Evolutionary conservation across 1,140 invertebrate genomes (phyloP).

Genomic region (Cydia splendana): DNA sequence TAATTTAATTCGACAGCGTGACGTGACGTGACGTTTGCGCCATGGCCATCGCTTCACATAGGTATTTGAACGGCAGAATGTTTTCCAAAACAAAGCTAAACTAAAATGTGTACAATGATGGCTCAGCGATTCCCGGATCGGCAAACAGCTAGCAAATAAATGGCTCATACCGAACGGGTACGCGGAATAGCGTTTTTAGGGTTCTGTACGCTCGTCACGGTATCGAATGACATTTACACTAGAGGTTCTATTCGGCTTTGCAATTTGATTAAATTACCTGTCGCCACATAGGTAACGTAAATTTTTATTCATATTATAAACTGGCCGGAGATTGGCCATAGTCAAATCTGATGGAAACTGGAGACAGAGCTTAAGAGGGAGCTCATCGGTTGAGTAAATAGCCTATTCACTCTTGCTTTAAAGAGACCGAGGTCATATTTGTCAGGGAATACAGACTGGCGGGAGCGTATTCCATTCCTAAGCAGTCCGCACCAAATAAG

Average conservation of each 20-base stretch:
- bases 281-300: not conserved
- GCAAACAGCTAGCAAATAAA: constrained; percentile 23
- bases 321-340: too few species aligned
- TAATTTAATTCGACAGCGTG: too few species aligned
- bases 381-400: too few species aligned
- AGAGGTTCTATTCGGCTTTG: not conserved
- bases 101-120: not conserved
- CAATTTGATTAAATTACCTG: not conserved
- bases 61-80: not conserved
- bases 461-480: too few species aligned
- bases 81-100: constrained; percentile 17
- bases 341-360: too few species aligned
- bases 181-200: constrained; percentile 2
- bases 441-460: too few species aligned
- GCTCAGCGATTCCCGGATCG: constrained; percentile 24
- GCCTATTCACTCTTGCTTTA: too few species aligned
- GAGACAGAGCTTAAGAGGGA: too few species aligned
- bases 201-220: not conserved
- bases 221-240: not conserved
- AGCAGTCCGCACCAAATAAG: too few species aligned
- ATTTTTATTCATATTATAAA: too few species aligned
- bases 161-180: constrained; percentile 8
- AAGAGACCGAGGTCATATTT: too few species aligned
- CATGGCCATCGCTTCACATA: not conserved
- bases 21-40: too few species aligned